Evolutionary conservation across 2,113 vertebrate genomes (phyloP), one percentile per base, ranked within the genome.

Genomic region (Aptenodytes forsteri): DNA sequence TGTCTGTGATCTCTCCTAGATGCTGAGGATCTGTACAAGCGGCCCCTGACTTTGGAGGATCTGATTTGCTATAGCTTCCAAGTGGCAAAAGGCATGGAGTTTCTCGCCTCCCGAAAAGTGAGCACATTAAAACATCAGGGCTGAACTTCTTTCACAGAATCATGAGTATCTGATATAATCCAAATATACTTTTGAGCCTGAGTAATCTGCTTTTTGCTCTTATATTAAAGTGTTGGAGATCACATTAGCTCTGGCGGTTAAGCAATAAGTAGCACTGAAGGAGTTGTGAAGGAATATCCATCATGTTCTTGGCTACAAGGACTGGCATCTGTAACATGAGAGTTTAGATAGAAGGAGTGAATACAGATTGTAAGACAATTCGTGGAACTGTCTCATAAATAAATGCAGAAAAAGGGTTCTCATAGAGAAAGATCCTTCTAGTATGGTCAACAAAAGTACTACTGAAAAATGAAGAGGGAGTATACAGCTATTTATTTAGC

Each of bases 11-110:
- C 82, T 97, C 87, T 94, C 92, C 80, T 98, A 99, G 99, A 99
- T 84, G 96, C 98, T 52, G 99, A 99, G 93, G 99, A 99, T 95
- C 98, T 99, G 89, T 99, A 99, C 89, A 99, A 99, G 97, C 96
- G 98, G 89, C 97, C 99, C 67, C 96, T 99, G 97, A 99, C 99
- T 16, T 86, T 99, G 98, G 99, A 99, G 93, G 99, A 99, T 93
- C 97, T 99, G 94, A 99, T 99, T 84, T 99, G 99, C 98, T 99
- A 99, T 95, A 99, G 99, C 96, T 99, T 99, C 97, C 99, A 99
- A 98, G 99, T 99, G 70, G 99, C 99, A 78, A 99, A 99, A 97
- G 99, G 99, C 97, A 99, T 99, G 99, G 99, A 99, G 95, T 99
- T 99, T 93, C 98, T 99, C 56, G 99, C 99, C 65, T 99, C 99